A percentile compares a stretch with the other conserved stretches of the same genome.
Evolutionary conservation across 2,113 vertebrate genomes (phyloP).

Genomic region (Ammodytes dubius): DNA sequence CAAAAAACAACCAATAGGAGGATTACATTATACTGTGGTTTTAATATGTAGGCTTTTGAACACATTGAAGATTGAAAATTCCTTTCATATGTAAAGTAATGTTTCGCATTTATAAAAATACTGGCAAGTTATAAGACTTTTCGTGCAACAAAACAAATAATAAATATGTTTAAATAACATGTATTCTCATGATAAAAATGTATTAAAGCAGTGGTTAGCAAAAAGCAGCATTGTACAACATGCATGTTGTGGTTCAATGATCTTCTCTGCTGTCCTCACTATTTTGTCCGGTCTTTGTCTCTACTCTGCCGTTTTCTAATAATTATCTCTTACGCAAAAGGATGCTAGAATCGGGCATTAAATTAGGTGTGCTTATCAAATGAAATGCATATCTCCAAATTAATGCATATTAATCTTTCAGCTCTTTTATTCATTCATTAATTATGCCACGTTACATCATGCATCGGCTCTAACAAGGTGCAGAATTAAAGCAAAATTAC

Average conservation of each 20-base stretch:
- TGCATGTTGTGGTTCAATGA: no score
- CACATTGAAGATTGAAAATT: not conserved
- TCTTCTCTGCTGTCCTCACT: no score
- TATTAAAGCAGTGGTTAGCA: no score
- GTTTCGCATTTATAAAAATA: no score
- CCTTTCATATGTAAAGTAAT: no score
- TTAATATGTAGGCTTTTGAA: slow-evolving; percentile 7
- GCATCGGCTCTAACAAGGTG: not conserved
- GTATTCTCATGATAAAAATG: no score
- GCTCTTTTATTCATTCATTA: slow-evolving; percentile 37
- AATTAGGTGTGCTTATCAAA: slow-evolving; percentile 45
- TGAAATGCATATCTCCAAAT: slow-evolving; percentile 46
- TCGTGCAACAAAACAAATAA: no score
- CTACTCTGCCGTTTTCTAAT: slow-evolving; percentile 21
- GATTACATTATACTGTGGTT: slow-evolving; percentile 43
- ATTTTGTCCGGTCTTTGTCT: no score
- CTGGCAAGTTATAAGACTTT: no score
- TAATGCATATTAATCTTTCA: slow-evolving; percentile 48
- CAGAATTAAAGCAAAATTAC: slow-evolving; percentile 1
- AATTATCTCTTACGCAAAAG: slow-evolving; percentile 11
- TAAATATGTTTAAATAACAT: no score
- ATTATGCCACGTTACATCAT: slow-evolving; percentile 1
- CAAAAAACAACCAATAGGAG: slow-evolving; percentile 61
- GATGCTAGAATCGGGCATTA: slow-evolving; percentile 38
- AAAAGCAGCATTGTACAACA: no score